phyloP scores from a whole-genome alignment of 2,113 vertebrate species.

The Tretioscincus oriximinensis region DNA sequence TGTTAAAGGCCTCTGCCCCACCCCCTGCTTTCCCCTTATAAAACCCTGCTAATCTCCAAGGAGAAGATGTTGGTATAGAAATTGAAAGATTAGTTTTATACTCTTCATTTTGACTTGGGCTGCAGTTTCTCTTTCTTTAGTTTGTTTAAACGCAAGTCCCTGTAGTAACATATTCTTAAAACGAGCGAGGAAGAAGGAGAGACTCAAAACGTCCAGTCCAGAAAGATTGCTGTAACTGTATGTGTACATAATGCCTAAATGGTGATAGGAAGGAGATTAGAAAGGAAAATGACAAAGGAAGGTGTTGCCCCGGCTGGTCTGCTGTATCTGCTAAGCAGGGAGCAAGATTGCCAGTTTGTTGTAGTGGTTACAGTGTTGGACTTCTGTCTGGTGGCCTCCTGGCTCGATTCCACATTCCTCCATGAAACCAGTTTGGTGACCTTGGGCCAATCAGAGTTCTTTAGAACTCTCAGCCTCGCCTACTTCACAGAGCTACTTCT shows the following conservation, averaged over 20 bases:
- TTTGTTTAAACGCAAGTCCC: neutral
- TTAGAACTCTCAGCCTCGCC: too few species aligned
- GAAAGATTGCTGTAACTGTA: neutral
- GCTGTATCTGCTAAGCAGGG: too few species aligned
- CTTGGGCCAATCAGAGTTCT: too few species aligned
- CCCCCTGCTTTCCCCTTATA: neutral
- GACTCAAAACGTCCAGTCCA: neutral
- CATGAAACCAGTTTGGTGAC: too few species aligned
- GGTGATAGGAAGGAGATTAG: neutral
- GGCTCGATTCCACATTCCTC: too few species aligned
- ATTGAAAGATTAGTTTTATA: neutral
- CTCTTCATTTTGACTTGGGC: neutral
- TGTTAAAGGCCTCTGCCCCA: conserved; percentile 36
- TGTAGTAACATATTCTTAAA: neutral
- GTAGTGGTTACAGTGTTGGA: too few species aligned
- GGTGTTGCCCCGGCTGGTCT: too few species aligned
- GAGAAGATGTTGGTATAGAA: neutral
- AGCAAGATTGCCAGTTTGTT: too few species aligned
- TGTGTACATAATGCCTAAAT: neutral
- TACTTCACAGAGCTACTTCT: too few species aligned
- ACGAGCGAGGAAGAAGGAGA: neutral
- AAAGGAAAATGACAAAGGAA: neutral
- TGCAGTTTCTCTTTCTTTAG: neutral
- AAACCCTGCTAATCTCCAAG: neutral
- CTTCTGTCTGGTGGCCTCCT: too few species aligned